Base-by-base conservation (phyloP, 1,140 invertebrate species). In the Temnothorax nylanderi region DNA sequence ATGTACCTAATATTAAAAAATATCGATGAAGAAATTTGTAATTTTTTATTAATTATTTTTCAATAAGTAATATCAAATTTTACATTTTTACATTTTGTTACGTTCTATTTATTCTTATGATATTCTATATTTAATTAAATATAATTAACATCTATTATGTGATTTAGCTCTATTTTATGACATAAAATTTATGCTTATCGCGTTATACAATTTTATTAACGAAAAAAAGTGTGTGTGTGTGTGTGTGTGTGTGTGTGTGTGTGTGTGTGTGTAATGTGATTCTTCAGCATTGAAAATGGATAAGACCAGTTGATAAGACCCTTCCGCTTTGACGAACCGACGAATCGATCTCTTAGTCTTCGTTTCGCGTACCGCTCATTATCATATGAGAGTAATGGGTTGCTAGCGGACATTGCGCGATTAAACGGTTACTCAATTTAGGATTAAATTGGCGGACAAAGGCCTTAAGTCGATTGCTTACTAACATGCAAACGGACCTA, bases 361-460 rank as follows among this genome's bases (percentile, higher is more conserved):
- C 26, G 41, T 75, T 56, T 37, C 21, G 37, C 69, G 41, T 72
- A 32, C 85, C 69, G 44, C 81, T 90, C 81, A 90, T 91, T 81
- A 88, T 92, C 89, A 90, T 90, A 92, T 91, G 87, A 90, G 89
- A 89, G 72, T 81, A 87, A 88, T 76, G 69, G 86, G 85, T 87
- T 71, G 37, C 87, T 87, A 85, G 44, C 87, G 78, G 80, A 51
- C 74, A 58, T 78, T 77, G 88, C 71, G 89, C 65, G 90, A 93
- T 94, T 94, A 93, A 93, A 91, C 87, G 90, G 81, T 94, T 93
- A 90, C 92, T 93, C 91, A 94, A 94, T 94, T 94, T 92, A 93
- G 90, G 89, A 92, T 89, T 88, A 93, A 94, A 94, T 94, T 94
- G 92, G 91, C 93, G 74, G 93, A 94, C 94, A 94, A 94, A 93